Evolutionary conservation across 2,888 invertebrate species (phyloP).

Genomic region (Cantharis nigra): DNA sequence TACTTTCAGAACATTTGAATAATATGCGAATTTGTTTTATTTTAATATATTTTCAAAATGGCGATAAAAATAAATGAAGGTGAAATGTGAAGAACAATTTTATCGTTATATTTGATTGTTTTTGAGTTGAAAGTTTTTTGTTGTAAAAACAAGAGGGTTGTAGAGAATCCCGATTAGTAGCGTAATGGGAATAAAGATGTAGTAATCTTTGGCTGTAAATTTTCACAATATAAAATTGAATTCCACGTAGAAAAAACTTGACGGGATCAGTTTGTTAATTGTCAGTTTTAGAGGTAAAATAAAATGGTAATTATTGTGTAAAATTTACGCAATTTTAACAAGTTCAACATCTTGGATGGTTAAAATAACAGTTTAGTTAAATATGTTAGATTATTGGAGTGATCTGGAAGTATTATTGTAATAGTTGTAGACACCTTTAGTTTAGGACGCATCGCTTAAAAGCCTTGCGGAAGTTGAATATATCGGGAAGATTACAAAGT

Average conservation of each 20-base stretch:
- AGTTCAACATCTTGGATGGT: neutral
- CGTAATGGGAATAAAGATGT: neutral
- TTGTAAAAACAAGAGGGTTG: neutral
- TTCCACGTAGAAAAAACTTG: neutral
- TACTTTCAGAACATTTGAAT: neutral
- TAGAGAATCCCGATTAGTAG: neutral
- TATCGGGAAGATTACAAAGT: conserved; percentile 34
- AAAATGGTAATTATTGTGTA: neutral
- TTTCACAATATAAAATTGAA: neutral
- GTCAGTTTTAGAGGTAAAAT: neutral
- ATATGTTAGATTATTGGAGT: neutral
- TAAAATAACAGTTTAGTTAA: neutral
- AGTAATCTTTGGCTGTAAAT: neutral
- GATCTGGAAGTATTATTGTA: neutral
- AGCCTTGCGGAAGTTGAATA: conserved; percentile 31
- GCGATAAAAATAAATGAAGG: neutral
- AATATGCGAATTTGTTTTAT: neutral
- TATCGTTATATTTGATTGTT: neutral
- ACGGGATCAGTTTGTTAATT: neutral
- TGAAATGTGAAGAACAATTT: neutral
- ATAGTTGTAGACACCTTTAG: conserved; percentile 23
- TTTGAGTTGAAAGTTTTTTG: neutral
- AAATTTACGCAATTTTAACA: neutral
- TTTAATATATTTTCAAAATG: neutral
- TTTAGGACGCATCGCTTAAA: conserved; percentile 26